Conservation (phyloP, 2,888 invertebrate species). For the Mellilla xanthometata region DNA sequence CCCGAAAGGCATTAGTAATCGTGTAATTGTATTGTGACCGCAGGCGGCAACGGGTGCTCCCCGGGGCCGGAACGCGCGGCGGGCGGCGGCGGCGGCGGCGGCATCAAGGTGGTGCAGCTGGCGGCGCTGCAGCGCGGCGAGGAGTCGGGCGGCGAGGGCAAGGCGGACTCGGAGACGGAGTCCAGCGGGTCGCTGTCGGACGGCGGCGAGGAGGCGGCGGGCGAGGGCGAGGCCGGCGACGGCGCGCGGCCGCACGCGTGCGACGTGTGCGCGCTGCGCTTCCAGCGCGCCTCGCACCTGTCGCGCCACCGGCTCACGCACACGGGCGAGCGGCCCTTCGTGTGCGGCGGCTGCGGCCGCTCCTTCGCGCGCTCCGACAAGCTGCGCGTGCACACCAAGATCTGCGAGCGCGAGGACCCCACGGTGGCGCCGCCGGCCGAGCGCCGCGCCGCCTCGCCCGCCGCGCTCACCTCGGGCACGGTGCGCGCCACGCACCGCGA, state of each 20-base stretch:
- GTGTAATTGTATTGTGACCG: no score
- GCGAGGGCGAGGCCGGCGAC: constrained; percentile 63
- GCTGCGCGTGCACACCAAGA: constrained; percentile 85
- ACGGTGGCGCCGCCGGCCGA: constrained; percentile 69
- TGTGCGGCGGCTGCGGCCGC: constrained; percentile 86
- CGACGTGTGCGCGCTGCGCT: constrained; percentile 77
- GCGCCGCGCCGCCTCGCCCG: no score
- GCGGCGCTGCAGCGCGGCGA: constrained; percentile 68
- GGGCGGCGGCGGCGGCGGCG: constrained; percentile 45
- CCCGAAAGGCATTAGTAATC: no score
- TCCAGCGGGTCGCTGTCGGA: constrained; percentile 74
- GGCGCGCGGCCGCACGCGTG: constrained; percentile 67
- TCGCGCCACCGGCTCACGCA: constrained; percentile 87
- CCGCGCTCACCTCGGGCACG: constrained; percentile 74
- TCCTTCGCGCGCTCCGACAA: constrained; percentile 89
- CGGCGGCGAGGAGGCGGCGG: constrained; percentile 64
- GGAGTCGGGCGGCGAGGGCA: constrained; percentile 54
- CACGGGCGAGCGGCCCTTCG: constrained; percentile 87
- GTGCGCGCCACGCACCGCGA: constrained; percentile 77
- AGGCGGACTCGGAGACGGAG: constrained; percentile 68
- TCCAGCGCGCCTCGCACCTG: constrained; percentile 87
- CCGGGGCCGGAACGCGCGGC: background rate
- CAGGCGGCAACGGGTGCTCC: constrained; percentile 7
- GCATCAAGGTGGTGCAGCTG: constrained; percentile 73
- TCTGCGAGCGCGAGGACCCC: constrained; percentile 81